These are phyloP conservation scores for Venusia cambrica DNA, from an alignment of 2,888 invertebrate genomes.

Conservation along the genomic window DNA sequence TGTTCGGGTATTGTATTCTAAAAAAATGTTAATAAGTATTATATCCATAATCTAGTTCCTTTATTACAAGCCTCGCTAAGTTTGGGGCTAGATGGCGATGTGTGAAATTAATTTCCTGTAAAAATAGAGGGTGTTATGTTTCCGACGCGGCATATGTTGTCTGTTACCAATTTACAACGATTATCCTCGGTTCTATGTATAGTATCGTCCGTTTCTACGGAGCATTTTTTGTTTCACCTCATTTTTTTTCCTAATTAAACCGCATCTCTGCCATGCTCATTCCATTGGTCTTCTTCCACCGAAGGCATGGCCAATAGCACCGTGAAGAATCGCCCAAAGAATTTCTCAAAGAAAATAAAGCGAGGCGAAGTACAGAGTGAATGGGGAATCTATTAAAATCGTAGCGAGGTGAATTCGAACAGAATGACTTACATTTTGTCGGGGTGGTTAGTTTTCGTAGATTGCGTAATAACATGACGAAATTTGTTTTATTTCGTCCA, in stretches of 20 bases:
- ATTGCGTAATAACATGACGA: conserved; percentile 29
- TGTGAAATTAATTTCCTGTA: no score
- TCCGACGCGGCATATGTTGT: conserved; percentile 24
- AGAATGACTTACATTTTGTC: conserved; percentile 31
- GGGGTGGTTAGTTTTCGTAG: conserved; percentile 24
- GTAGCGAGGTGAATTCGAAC: conserved; percentile 28
- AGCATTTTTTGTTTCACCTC: conserved; percentile 25
- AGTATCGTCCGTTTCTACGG: conserved; percentile 27
- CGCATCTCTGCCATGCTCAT: conserved; percentile 23
- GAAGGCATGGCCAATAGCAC: conserved; percentile 30
- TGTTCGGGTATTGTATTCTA: no score
- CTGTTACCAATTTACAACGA: conserved; percentile 29
- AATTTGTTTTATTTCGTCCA: conserved; percentile 12
- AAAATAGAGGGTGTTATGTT: not conserved
- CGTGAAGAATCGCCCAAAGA: conserved; percentile 33
- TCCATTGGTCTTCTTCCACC: conserved; percentile 24
- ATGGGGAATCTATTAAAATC: conserved; percentile 32
- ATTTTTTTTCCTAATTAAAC: conserved; percentile 26
- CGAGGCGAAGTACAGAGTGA: conserved; percentile 27
- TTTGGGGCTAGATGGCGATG: no score
- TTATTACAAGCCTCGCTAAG: no score
- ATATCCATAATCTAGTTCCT: no score
- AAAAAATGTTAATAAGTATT: no score
- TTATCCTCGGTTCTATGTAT: conserved; percentile 31
- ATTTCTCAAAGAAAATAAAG: conserved; percentile 26